Base-by-base conservation (phyloP, 2,888 invertebrate genomes). In the Punctoribates punctum region DNA sequence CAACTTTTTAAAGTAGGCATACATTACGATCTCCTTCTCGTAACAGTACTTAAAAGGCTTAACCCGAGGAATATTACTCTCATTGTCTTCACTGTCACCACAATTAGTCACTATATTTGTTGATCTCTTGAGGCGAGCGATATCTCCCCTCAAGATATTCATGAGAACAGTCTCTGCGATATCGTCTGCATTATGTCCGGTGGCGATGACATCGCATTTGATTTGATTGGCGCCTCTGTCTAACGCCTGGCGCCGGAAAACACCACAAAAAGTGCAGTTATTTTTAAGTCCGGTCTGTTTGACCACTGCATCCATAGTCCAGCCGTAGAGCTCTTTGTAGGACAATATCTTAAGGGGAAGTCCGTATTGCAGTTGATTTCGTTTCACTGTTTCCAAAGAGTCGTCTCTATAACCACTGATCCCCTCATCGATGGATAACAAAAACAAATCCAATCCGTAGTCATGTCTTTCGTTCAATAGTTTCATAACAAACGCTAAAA, bases 271-370 rank as follows among this genome's bases (percentile, higher is more conserved):
- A 9, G 95, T 95, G 84, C 99, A 99, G 85, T 99, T 99, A 84
- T 96, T 99, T 83, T 94, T 95, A 75, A 91, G 88, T 0, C 92
- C 91, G 80, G 89, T 87, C 82, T 87, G 84, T 79, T 85, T 83
- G 0, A 99, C 99, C 83, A 99, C 98, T 82, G 92, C 92, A 86
- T 99, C 99, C 96, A 97, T 97, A 4, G 98, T 97, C 99, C 99
- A 99, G 0, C 97, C 97, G 86, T 98, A 99, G 5, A 99, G 86
- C 81, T 98, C 96, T 86, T 86, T 91, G 83, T 99, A 99, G 0
- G 97, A 97, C 9, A 98, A 86, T 78, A 99, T 94, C 86, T 93
- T 96, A 57, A 99, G 85, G 0, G 95, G 91, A 86, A 99, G 90
- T 81, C 89, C 89, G 86, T 98, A 99, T 83, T 98, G 96, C 81